phyloP scores from a whole-genome alignment of 2,888 invertebrate species.

The Polietes domitor region DNA sequence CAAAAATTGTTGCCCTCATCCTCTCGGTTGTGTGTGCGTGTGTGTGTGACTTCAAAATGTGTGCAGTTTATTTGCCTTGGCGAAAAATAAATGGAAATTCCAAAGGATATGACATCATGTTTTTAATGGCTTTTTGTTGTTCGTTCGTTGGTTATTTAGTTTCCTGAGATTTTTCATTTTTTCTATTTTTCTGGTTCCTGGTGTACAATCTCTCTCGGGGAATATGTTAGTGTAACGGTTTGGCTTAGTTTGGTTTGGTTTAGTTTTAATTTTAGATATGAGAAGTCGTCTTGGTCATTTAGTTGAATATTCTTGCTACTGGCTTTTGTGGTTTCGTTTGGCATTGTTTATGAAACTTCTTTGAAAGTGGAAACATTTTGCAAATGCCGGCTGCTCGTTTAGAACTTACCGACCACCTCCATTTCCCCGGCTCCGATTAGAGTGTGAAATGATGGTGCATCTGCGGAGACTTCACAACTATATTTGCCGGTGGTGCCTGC shows the following conservation, averaged over 20 bases:
- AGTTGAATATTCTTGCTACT: neutral
- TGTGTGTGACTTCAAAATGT: neutral
- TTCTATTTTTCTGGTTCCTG: neutral
- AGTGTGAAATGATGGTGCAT: slow-evolving; percentile 78
- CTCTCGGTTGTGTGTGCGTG: neutral
- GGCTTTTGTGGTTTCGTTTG: neutral
- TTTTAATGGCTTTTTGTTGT: slow-evolving; percentile 63
- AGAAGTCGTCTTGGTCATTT: slow-evolving; percentile 6
- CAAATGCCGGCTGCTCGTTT: neutral
- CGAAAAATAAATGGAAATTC: slow-evolving; percentile 25
- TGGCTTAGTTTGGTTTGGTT: slow-evolving; percentile 11
- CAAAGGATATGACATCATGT: slow-evolving; percentile 46
- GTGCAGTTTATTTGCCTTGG: neutral
- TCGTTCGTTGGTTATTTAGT: slow-evolving; percentile 47
- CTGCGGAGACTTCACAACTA: slow-evolving; percentile 78
- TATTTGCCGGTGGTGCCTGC: slow-evolving; percentile 76
- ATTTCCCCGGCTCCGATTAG: slow-evolving; percentile 76
- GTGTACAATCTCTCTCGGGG: slow-evolving; percentile 21
- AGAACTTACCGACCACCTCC: slow-evolving; percentile 78
- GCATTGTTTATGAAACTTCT: slow-evolving; percentile 8
- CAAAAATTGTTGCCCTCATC: slow-evolving; percentile 12
- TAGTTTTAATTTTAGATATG: slow-evolving; percentile 5
- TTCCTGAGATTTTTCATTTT: slow-evolving; percentile 6
- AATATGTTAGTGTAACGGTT: neutral
- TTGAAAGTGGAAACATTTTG: neutral